These are phyloP conservation scores for Diadema setosum DNA, from an alignment of 35 echinoderm and acorn worm species.

Conservation along the genomic window DNA sequence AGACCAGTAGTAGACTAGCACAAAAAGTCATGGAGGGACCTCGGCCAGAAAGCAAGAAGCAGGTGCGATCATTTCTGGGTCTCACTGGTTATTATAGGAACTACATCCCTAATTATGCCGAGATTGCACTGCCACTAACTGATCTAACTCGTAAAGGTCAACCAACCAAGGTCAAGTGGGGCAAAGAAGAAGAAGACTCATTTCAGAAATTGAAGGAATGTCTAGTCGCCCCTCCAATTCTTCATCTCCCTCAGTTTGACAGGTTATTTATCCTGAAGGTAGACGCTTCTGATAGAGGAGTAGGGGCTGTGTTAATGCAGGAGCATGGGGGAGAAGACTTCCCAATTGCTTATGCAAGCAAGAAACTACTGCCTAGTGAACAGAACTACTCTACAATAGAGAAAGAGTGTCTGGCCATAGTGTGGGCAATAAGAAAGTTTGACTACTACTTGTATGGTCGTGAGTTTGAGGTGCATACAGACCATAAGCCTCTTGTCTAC, in stretches of 20 bases:
- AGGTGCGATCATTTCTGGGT: not conserved
- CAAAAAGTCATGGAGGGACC: not conserved
- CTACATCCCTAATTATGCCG: not conserved
- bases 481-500: not conserved
- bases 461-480: not conserved
- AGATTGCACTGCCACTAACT: not conserved
- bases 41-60: not conserved
- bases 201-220: not conserved
- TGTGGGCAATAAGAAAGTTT: not conserved
- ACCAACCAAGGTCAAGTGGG: not conserved
- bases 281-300: slow-evolving; percentile 21
- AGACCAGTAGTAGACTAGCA: not conserved
- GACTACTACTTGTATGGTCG: not conserved
- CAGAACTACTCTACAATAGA: slow-evolving; percentile 20
- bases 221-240: not conserved
- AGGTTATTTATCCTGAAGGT: not conserved
- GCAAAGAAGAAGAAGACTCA: not conserved
- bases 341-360: slow-evolving; percentile 10
- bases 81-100: not conserved
- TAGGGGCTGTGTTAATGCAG: slow-evolving; percentile 19
- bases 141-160: not conserved
- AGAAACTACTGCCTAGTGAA: slow-evolving; percentile 57
- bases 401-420: slow-evolving; percentile 49
- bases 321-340: not conserved
- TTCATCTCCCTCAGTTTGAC: not conserved